Evolutionary conservation across 2,113 vertebrate species (phyloP).

Genomic region (Narcine bancroftii): DNA sequence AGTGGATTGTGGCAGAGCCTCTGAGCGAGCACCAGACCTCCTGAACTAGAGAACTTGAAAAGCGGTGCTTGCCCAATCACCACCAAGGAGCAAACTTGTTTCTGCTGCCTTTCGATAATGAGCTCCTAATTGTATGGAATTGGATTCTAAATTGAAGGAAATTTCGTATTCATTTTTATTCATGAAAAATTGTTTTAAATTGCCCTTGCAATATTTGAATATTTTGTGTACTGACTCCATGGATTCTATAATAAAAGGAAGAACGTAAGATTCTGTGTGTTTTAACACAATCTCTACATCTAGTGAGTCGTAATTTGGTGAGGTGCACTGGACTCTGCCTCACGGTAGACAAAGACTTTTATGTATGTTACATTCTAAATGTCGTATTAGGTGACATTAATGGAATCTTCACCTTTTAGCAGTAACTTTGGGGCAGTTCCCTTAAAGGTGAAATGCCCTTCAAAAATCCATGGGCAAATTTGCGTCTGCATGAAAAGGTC

Average conservation of each 20-base stretch:
- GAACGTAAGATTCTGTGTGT: neutral
- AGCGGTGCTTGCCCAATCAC: too few relatives aligned
- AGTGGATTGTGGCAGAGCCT: too few relatives aligned
- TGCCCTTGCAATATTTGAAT: neutral
- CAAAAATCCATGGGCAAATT: too few relatives aligned
- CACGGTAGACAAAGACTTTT: too few relatives aligned
- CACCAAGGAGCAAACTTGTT: neutral
- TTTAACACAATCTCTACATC: neutral
- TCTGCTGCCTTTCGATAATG: neutral
- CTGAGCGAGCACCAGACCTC: too few relatives aligned
- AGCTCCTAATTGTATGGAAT: neutral
- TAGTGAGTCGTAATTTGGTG: neutral
- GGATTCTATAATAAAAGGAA: neutral
- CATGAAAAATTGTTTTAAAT: neutral
- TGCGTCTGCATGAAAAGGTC: neutral
- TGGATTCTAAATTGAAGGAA: neutral
- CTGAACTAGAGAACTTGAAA: too few relatives aligned
- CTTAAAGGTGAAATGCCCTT: neutral
- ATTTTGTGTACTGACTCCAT: neutral
- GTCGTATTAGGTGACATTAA: too few relatives aligned
- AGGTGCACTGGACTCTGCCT: too few relatives aligned
- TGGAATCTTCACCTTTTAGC: too few relatives aligned
- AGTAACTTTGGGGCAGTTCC: too few relatives aligned
- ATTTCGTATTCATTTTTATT: neutral
- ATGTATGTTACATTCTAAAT: too few relatives aligned